A percentile compares a stretch with the other conserved stretches of the same genome.
phyloP scores from a whole-genome alignment of 2,797 vertebrate species.

The Passerculus sandwichensis region DNA sequence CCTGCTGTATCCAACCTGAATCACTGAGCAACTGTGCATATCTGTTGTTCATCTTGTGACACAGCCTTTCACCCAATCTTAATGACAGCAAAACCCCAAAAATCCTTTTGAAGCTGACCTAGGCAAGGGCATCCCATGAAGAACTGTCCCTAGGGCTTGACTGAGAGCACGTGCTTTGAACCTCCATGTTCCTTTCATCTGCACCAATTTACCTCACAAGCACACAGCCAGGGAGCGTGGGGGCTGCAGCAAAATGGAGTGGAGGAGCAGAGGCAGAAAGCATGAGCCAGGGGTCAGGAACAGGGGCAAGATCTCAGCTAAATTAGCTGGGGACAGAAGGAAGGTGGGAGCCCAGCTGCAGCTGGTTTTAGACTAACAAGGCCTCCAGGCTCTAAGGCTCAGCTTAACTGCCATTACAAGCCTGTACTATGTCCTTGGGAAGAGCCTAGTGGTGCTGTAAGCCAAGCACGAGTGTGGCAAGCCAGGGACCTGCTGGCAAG shows the following conservation, averaged over 20 bases:
- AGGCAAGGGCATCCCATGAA: background rate
- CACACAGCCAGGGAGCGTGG: fast-evolving
- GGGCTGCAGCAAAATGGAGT: background rate
- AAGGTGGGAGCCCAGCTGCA: background rate
- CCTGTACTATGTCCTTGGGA: background rate
- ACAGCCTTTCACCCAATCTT: background rate
- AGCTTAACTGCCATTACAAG: background rate
- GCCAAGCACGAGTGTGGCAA: background rate
- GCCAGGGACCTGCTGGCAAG: background rate
- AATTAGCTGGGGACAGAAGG: background rate
- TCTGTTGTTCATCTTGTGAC: background rate
- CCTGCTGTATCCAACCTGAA: background rate
- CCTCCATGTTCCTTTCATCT: fast-evolving
- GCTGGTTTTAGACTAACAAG: background rate
- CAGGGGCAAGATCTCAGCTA: background rate
- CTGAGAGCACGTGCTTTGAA: background rate
- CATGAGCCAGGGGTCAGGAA: background rate
- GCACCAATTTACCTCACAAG: background rate
- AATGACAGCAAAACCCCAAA: background rate
- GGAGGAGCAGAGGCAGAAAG: background rate
- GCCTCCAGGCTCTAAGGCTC: background rate
- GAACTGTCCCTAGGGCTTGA: background rate
- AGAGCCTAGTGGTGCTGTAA: background rate
- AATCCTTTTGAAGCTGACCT: background rate
- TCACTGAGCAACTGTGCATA: background rate